Base-by-base conservation (phyloP, 2,888 invertebrate species). In the Norana najaformis region DNA sequence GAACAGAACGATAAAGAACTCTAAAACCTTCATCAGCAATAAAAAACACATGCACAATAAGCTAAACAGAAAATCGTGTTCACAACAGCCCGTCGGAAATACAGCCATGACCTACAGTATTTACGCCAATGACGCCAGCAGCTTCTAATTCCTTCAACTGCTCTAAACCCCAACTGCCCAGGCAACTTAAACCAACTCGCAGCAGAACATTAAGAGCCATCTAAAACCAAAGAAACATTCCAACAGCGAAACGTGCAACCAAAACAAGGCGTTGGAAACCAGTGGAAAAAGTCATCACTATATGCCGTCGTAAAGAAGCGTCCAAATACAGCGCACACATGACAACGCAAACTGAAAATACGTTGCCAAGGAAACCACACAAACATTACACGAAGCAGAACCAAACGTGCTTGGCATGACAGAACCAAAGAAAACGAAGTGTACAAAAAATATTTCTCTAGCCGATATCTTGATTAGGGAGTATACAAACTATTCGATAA, bases 401-500 rank as follows among this genome's bases (percentile, higher is more conserved):
- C 69, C 69, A n/a, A 6, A 69, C 69, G 69, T n/a, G 69, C 30
- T 69, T n/a, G n/a, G 30, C 30, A 5, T 8, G 41, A 69, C 30
- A n/a, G n/a, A n/a, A 30, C 8, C 11, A 16, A 69, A n/a, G n/a
- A 16, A n/a, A 69, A 69, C 69, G 69, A 69, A 69, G 69, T n/a
- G 30, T 69, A 69, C 69, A 69, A 69, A 69, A 69, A 69, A 69
- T n/a, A n/a, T n/a, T 69, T 30, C 47, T 69, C 69, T 69, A 69
- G 69, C n/a, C 69, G 69, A n/a, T n/a, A n/a, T 69, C 69, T 69
- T 69, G 69, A 69, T 69, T 69, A 69, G 30, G 69, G 69, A 47
- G 47, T n/a, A n/a, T 69, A 69, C 69, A 69, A 69, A 69, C 69
- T 69, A 69, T 69, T 69, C 69, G 69, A 69, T 47, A 47, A 47